These are phyloP conservation scores for Actinostola sp. DNA, from an alignment of 92 coral and sea anemone genomes.

Conservation along the genomic window DNA sequence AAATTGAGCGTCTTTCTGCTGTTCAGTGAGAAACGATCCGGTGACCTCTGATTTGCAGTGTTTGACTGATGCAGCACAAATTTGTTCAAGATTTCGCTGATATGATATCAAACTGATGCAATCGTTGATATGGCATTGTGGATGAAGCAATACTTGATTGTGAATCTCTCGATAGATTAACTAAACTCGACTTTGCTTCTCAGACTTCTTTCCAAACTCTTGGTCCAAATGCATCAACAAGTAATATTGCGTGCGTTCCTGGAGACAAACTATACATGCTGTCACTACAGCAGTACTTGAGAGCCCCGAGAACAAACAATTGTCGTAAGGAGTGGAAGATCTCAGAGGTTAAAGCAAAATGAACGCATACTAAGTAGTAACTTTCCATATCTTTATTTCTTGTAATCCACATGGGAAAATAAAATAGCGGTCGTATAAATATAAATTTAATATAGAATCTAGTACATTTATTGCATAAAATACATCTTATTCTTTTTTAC, in stretches of 20 bases:
- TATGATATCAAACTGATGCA: too few species aligned
- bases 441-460: slow-evolving; percentile 41
- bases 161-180: too few species aligned
- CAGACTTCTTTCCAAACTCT: not conserved
- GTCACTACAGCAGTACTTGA: too few species aligned
- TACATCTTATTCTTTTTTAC: slow-evolving; percentile 66
- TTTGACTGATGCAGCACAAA: not conserved
- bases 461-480: slow-evolving; percentile 78
- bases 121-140: too few species aligned
- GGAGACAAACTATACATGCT: too few species aligned
- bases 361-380: not conserved
- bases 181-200: not conserved
- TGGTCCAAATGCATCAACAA: too few species aligned
- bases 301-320: too few species aligned
- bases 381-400: slow-evolving; percentile 22
- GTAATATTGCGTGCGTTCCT: not conserved
- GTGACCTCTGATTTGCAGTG: not conserved
- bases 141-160: too few species aligned
- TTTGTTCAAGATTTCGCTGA: too few species aligned
- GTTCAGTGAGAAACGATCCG: not conserved
- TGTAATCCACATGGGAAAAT: slow-evolving; percentile 19
- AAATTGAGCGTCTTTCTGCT: not conserved
- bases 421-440: slow-evolving; percentile 43
- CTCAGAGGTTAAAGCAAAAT: not conserved
- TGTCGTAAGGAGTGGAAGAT: not conserved